Evolutionary conservation across 2,113 vertebrate genomes (phyloP).

Genomic region (Eidolon helvum): DNA sequence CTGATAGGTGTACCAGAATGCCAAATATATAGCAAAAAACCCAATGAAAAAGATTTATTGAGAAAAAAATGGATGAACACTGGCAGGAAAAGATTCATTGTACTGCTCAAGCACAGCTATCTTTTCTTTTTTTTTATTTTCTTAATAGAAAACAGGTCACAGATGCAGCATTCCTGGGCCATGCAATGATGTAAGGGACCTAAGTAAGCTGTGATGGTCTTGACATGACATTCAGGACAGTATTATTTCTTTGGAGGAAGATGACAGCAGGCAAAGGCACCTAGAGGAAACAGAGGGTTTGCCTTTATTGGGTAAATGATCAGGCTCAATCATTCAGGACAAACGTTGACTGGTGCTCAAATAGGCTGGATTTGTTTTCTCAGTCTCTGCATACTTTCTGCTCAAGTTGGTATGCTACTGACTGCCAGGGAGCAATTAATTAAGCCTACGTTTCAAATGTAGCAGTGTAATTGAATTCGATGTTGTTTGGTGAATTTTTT

Average conservation of each 20-base stretch:
- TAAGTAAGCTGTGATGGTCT: background rate
- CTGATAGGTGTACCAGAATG: background rate
- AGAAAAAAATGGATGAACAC: background rate
- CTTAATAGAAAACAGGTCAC: conserved; percentile 1
- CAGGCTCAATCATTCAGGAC: background rate
- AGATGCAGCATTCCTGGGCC: background rate
- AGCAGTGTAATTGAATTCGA: background rate
- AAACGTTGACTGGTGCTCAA: background rate
- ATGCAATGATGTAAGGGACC: background rate
- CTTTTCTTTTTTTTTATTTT: background rate
- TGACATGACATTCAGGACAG: background rate
- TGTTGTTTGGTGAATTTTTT: background rate
- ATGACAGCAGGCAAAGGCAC: background rate
- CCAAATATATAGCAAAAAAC: conserved; percentile 24
- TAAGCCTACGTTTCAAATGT: background rate
- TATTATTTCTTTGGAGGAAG: background rate
- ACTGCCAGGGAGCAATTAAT: conserved; percentile 9
- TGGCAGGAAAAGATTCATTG: background rate
- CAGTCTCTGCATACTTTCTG: background rate
- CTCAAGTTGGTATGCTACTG: background rate
- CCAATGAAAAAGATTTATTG: background rate
- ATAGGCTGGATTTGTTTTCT: background rate
- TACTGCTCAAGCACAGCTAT: background rate
- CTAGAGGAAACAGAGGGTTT: background rate
- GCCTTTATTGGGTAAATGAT: background rate